A percentile compares a stretch with the other conserved stretches of the same genome.
Evolutionary conservation across 2,113 vertebrate species (phyloP).

Genomic region (Prochilodus magdalenae): DNA sequence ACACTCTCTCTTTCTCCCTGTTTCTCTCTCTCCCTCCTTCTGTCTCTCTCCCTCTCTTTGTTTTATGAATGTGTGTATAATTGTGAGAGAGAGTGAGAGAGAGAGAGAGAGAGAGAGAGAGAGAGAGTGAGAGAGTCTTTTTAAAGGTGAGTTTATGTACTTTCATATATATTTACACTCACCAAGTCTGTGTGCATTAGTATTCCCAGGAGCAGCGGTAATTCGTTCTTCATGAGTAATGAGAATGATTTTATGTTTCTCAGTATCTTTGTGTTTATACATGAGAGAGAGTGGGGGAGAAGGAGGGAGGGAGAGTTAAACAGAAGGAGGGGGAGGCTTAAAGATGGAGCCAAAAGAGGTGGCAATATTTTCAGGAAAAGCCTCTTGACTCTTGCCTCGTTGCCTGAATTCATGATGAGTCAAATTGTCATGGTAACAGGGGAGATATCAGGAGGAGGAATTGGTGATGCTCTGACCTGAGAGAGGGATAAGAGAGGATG

Average conservation of each 20-base stretch:
- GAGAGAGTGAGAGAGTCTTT: slow-evolving; percentile 6
- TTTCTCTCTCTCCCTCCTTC: no score
- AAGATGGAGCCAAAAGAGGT: slow-evolving; percentile 1
- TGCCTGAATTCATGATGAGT: slow-evolving; percentile 56
- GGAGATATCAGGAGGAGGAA: slow-evolving; percentile 25
- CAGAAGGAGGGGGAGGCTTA: background rate
- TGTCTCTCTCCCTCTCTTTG: no score
- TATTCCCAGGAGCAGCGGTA: slow-evolving; percentile 4
- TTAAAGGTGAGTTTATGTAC: background rate
- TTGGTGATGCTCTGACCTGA: slow-evolving; percentile 32
- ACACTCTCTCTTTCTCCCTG: no score
- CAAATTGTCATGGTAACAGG: slow-evolving; percentile 70
- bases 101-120: slow-evolving; percentile 18
- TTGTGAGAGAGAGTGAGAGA: slow-evolving; percentile 22
- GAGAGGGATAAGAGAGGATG: background rate
- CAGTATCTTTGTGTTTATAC: background rate
- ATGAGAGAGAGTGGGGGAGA: background rate
- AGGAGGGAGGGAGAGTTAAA: background rate
- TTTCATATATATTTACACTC: slow-evolving; percentile 1
- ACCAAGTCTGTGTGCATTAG: background rate
- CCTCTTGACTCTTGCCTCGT: slow-evolving; percentile 27
- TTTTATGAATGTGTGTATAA: no score
- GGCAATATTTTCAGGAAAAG: slow-evolving; percentile 15
- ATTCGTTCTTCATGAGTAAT: background rate
- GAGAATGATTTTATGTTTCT: background rate